Conservation (phyloP, 2,113 vertebrate species). For the Thomomys bottae region DNA sequence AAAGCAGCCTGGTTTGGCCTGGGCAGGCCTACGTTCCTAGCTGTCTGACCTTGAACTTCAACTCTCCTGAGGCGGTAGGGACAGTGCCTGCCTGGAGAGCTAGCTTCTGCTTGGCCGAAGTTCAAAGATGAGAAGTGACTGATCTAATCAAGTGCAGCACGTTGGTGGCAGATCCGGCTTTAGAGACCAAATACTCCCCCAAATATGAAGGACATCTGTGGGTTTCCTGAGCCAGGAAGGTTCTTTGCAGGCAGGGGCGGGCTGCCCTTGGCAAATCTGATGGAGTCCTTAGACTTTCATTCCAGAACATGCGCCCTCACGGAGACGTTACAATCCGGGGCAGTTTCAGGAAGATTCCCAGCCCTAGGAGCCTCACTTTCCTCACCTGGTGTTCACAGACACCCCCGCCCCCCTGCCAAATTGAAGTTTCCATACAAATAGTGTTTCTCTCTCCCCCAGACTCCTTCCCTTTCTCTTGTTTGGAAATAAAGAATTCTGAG, state of each 20-base stretch:
- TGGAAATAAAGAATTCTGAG: constrained; percentile 66
- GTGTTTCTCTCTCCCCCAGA: not conserved
- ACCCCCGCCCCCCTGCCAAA: not conserved
- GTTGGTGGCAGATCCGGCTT: not conserved
- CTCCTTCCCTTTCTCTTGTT: not conserved
- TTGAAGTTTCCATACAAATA: not conserved
- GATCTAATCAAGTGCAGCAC: not conserved
- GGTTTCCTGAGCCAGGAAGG: not conserved
- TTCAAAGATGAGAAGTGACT: not conserved
- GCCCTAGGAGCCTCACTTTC: not conserved
- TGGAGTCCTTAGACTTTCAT: not conserved
- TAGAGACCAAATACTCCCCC: not conserved
- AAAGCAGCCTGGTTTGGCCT: not conserved
- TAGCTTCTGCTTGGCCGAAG: not conserved
- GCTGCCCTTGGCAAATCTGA: not conserved
- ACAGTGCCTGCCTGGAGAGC: not conserved
- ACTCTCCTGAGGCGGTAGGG: not conserved
- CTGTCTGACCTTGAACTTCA: not conserved
- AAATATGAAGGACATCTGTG: too few relatives aligned
- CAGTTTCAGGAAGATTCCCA: not conserved
- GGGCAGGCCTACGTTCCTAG: not conserved
- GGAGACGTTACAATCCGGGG: too few relatives aligned
- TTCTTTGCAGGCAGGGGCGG: not conserved
- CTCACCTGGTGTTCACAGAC: not conserved
- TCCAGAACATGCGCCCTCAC: not conserved